Percentiles rank a stretch among this genome's conserved stretches.
Conservation (phyloP, 2,113 vertebrate species). For the Cromileptes altivelis region DNA sequence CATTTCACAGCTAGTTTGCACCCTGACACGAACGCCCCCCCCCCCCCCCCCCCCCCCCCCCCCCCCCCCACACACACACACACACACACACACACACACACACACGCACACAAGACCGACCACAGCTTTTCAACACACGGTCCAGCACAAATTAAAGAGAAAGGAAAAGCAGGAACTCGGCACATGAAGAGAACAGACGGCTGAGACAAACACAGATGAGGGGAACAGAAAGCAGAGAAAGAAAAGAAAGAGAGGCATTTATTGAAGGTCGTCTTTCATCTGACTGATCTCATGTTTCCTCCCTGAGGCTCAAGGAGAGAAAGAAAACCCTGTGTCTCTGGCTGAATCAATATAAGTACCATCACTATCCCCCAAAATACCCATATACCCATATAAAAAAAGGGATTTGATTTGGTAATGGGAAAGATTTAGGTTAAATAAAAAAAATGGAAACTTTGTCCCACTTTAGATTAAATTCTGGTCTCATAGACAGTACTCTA, state of each 20-base stretch:
- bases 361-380: constrained; percentile 1
- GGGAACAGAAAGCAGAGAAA: constrained; percentile 3
- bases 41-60: too few relatives aligned
- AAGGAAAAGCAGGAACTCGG: neutral
- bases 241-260: constrained; percentile 36
- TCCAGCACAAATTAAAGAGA: constrained; percentile 23
- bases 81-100: neutral
- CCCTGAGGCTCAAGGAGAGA: constrained; percentile 59
- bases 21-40: neutral
- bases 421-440: neutral
- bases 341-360: constrained; percentile 54
- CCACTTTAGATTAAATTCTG: neutral
- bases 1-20: constrained; percentile 6
- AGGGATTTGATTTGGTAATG: neutral
- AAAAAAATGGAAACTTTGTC: neutral
- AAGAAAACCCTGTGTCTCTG: constrained; percentile 57
- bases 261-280: constrained; percentile 67
- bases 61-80: too few relatives aligned
- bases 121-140: constrained; percentile 84
- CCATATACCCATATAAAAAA: neutral
- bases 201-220: neutral
- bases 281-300: constrained; percentile 70
- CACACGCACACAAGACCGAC: constrained; percentile 55
- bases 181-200: constrained; percentile 5
- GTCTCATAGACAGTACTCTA: neutral